Evolutionary conservation across 2,797 vertebrate genomes (phyloP).

Genomic region (Pseudocheirus occidentalis): DNA sequence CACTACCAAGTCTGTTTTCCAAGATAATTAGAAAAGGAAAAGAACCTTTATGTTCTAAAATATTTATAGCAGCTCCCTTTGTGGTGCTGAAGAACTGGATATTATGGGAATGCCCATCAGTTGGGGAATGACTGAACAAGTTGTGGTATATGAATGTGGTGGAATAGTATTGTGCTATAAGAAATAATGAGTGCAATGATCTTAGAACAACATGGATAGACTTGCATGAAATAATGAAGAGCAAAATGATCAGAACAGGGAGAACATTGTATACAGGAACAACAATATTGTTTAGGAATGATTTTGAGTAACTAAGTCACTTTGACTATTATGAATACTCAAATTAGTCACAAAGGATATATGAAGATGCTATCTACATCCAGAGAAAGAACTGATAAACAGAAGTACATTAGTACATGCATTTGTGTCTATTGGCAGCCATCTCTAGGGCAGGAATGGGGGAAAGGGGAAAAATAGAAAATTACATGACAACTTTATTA

Average conservation of each 20-base stretch:
- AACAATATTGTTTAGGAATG: neutral
- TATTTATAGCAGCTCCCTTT: neutral
- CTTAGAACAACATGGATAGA: neutral
- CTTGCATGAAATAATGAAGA: neutral
- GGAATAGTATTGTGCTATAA: neutral
- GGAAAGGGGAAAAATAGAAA: neutral
- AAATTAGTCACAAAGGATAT: neutral
- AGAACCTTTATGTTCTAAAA: neutral
- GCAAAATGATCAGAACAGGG: neutral
- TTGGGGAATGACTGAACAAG: neutral
- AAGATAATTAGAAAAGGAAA: neutral
- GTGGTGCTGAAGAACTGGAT: neutral
- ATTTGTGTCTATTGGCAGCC: neutral
- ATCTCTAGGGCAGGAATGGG: too few relatives aligned
- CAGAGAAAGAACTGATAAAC: neutral
- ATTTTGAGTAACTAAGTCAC: neutral
- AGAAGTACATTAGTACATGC: neutral
- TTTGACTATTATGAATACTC: neutral
- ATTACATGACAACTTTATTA: neutral
- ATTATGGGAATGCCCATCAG: neutral
- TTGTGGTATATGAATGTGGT: neutral
- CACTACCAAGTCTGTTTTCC: neutral
- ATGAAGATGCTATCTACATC: neutral
- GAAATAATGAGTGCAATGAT: neutral
- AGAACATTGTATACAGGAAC: neutral